A percentile compares a stretch with the other conserved stretches of the same genome.
These are phyloP conservation scores for Rhyacichthys aspro DNA, from an alignment of 2,797 vertebrate genomes.

Conservation along the genomic window DNA sequence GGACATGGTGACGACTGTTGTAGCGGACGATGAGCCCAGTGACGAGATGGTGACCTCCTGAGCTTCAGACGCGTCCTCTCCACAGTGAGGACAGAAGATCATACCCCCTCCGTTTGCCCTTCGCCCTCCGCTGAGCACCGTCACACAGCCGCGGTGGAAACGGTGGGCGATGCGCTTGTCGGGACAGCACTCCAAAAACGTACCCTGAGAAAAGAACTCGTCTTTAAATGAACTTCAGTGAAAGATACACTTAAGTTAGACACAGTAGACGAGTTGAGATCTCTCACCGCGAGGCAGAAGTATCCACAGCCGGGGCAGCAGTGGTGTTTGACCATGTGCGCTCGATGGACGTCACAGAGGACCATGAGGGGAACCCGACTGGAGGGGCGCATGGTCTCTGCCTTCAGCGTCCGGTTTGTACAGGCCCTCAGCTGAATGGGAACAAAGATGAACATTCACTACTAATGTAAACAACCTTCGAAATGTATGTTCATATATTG, in stretches of 20 bases:
- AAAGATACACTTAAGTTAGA: too few relatives aligned
- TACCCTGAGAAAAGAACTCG: conserved; percentile 77
- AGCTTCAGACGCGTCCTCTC: conserved; percentile 91
- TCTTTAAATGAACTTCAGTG: too few relatives aligned
- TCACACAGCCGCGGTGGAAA: conserved; percentile 91
- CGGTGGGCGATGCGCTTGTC: conserved; percentile 92
- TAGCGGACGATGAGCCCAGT: conserved; percentile 67
- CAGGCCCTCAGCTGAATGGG: conserved; percentile 84
- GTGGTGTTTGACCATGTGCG: conserved; percentile 94
- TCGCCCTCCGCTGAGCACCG: conserved; percentile 82
- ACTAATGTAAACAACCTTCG: too few relatives aligned
- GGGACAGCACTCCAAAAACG: conserved; percentile 92
- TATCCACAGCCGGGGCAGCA: conserved; percentile 94
- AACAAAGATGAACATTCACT: background rate
- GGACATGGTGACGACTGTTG: conserved; percentile 77
- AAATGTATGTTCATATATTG: too few relatives aligned
- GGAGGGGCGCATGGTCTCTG: conserved; percentile 92
- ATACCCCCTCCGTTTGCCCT: conserved; percentile 77
- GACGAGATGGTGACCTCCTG: conserved; percentile 90
- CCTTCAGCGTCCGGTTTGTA: conserved; percentile 84
- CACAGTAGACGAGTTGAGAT: background rate
- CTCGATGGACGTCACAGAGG: conserved; percentile 89
- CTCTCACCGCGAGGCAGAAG: conserved; percentile 90
- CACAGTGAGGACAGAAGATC: conserved; percentile 95
- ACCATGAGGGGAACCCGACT: conserved; percentile 92